Evolutionary conservation across 2,797 vertebrate species (phyloP).

Genomic region (Crocidura indochinensis): DNA sequence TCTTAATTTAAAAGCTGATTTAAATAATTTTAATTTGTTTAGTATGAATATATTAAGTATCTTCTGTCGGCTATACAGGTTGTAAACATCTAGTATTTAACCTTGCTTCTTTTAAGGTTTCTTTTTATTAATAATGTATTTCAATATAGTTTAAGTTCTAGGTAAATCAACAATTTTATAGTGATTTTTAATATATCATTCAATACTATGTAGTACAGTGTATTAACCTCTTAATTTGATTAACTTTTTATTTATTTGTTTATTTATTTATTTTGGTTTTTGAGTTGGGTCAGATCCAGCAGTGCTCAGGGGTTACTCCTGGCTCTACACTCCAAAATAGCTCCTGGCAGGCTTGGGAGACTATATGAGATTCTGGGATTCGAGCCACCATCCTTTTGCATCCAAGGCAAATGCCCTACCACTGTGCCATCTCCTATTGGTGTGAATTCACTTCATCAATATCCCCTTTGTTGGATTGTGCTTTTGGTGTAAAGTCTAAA

Average conservation of each 20-base stretch:
- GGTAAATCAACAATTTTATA: background rate
- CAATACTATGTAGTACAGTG: background rate
- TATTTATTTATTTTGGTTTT: too few relatives aligned
- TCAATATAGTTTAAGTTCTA: too few relatives aligned
- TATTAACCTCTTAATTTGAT: background rate
- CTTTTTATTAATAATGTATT: too few relatives aligned
- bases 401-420: too few relatives aligned
- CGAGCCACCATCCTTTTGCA: too few relatives aligned
- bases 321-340: too few relatives aligned
- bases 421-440: too few relatives aligned
- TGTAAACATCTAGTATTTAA: background rate
- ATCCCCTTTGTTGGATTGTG: background rate
- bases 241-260: background rate
- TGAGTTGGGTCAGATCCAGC: too few relatives aligned
- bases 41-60: background rate
- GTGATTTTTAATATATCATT: background rate
- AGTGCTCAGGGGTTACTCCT: too few relatives aligned
- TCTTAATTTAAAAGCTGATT: slow-evolving; percentile 16
- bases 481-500: background rate
- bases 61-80: background rate
- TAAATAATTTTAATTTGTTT: slow-evolving; percentile 20
- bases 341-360: too few relatives aligned
- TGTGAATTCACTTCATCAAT: background rate
- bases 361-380: too few relatives aligned
- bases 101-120: too few relatives aligned